Evolutionary conservation across 2,113 vertebrate species (phyloP).

Genomic region (Ascaphus truei): DNA sequence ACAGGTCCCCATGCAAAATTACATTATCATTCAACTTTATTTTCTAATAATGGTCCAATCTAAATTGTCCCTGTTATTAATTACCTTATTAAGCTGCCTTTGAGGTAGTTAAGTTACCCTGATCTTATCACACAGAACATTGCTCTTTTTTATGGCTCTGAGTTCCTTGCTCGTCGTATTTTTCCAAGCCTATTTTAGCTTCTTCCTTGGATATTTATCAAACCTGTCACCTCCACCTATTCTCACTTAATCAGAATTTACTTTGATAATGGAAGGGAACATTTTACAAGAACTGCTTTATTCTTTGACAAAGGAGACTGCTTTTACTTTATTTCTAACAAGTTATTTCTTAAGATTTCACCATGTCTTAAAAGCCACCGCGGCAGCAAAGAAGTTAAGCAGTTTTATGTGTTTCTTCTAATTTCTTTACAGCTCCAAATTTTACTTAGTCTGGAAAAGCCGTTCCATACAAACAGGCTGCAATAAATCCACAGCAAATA

Average conservation of each 20-base stretch:
- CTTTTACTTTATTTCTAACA: too few species aligned
- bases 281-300: conserved; percentile 5
- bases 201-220: conserved; percentile 24
- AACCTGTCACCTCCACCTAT: conserved; percentile 30
- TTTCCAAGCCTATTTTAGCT: conserved; percentile 9
- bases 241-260: conserved; percentile 34
- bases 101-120: conserved; percentile 33
- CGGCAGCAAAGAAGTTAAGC: too few species aligned
- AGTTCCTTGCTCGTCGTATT: neutral
- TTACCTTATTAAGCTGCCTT: conserved; percentile 34
- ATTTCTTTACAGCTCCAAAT: too few species aligned
- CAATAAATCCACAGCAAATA: too few species aligned
- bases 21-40: conserved; percentile 32
- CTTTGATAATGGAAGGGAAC: conserved; percentile 9
- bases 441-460: too few species aligned
- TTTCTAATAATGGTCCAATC: conserved; percentile 34
- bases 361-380: too few species aligned
- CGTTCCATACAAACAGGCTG: too few species aligned
- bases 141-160: conserved; percentile 32
- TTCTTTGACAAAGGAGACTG: neutral
- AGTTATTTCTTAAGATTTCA: too few species aligned
- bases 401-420: too few species aligned
- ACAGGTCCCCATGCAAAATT: neutral
- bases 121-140: conserved; percentile 37
- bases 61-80: conserved; percentile 29